Conservation (phyloP, 30 jellyfish, hydroid and myxozoan genomes). For the Nemopilema nomurai region DNA sequence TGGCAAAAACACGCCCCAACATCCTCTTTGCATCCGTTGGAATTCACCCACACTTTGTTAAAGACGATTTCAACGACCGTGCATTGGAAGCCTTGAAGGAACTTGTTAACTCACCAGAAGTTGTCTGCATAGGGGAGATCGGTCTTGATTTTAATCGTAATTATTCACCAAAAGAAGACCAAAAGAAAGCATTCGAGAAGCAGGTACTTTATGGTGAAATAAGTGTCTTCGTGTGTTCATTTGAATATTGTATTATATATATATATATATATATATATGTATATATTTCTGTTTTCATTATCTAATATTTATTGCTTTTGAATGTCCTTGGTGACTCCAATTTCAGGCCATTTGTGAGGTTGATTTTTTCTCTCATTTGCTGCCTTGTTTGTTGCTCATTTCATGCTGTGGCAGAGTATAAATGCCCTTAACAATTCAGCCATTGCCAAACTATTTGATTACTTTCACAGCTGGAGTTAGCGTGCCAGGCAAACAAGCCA, state of each 20-base stretch:
- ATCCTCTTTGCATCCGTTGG: constrained; percentile 91
- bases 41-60: constrained; percentile 93
- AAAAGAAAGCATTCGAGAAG: constrained; percentile 86
- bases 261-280: too few relatives aligned
- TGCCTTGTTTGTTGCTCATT: too few relatives aligned
- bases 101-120: constrained; percentile 71
- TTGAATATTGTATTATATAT: too few relatives aligned
- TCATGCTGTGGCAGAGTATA: too few relatives aligned
- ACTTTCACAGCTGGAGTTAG: constrained; percentile 71
- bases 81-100: constrained; percentile 78
- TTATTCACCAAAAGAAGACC: constrained; percentile 90
- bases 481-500: constrained; percentile 84
- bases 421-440: too few relatives aligned
- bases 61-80: constrained; percentile 84
- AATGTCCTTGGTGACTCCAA: too few relatives aligned
- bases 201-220: constrained; percentile 52
- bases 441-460: neutral
- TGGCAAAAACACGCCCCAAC: constrained; percentile 93
- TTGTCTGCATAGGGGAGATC: constrained; percentile 94
- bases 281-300: too few relatives aligned
- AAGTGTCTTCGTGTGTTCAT: too few relatives aligned
- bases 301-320: too few relatives aligned
- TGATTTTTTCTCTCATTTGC: too few relatives aligned
- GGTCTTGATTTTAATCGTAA: constrained; percentile 91
- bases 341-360: too few relatives aligned